These are phyloP conservation scores for Cantharis rufa DNA, from an alignment of 2,888 invertebrate genomes.

Conservation along the genomic window DNA sequence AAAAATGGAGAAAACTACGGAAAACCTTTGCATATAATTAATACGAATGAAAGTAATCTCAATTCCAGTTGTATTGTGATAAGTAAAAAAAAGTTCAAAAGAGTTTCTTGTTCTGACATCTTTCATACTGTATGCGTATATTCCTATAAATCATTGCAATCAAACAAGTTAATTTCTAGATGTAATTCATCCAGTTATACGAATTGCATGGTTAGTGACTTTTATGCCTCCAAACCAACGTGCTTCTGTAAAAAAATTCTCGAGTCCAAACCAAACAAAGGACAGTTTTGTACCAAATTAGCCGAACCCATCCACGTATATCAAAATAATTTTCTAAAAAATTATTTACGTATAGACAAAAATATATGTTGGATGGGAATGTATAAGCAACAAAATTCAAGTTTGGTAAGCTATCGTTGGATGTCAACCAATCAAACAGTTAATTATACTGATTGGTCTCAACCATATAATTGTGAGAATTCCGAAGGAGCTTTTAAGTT, in stretches of 20 bases:
- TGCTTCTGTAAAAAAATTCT: constrained; percentile 13
- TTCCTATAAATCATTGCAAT: background rate
- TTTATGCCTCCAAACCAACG: background rate
- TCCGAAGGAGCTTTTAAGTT: constrained; percentile 9
- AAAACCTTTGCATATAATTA: background rate
- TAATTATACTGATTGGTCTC: constrained; percentile 7
- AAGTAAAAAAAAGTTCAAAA: background rate
- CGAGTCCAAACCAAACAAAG: background rate
- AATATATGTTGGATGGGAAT: constrained; percentile 19
- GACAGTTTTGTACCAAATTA: constrained; percentile 8
- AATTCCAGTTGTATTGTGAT: constrained; percentile 3
- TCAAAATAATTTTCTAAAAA: constrained; percentile 4
- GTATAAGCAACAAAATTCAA: background rate
- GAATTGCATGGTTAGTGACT: background rate
- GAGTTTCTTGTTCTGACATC: background rate
- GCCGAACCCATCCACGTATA: constrained; percentile 10
- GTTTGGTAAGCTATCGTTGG: background rate
- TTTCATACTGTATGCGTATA: constrained; percentile 12
- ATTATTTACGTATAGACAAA: background rate
- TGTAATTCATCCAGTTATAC: background rate
- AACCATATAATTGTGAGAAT: background rate
- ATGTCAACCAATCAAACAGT: background rate
- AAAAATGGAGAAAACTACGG: constrained; percentile 10
- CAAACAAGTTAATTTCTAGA: background rate
- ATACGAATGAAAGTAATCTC: background rate